Base-by-base conservation (phyloP, 35 echinoderm and acorn worm genomes). In the Holothuria glaberrima region DNA sequence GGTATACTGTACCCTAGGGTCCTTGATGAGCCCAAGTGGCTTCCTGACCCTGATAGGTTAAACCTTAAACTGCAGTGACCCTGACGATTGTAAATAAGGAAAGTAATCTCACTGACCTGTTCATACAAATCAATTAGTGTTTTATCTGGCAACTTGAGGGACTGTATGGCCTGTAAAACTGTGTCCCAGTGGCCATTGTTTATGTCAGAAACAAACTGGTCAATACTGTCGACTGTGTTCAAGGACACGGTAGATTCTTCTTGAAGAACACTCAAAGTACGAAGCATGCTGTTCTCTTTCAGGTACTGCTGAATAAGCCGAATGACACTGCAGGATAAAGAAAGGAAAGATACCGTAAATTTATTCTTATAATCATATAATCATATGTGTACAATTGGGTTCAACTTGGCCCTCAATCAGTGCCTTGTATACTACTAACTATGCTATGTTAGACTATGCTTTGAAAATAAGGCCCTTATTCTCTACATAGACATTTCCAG, bases 161-260 rank as follows among this genome's bases (percentile, higher is more conserved):
- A 98, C 65, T 98, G 95, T 69, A 98, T 98, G 28, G 93, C 92
- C 63, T 98, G 95, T 32, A 98, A 70, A 19, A 98, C 95, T 21
- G 95, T 98, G 86, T 98, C 95, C 95, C 95, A 98, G 68, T 98
- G 95, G 50, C 95, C 95, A 88, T 89, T 98, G 90, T 98, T 98
- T 30, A 98, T 98, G 69, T 98, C 95, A 4, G 95, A 92, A 36
- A 98, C 91, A 78, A 98, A 98, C 68, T 94, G 90, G 71, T 98
- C 95, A 70, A 94, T 98, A 67, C 95, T 98, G 83, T 98, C 95
- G 52, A 98, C 95, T 77, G 95, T 98, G 58, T 98, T 98, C 68
- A 98, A 86, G 30, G 95, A 98, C 0, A 98, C 93, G 56, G 90
- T 90, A 1, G 95, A 94, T 72, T 98, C 95, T 69, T 98, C 95